phyloP scores from a whole-genome alignment of 2,797 vertebrate genomes.

The Glyptemys insculpta region DNA sequence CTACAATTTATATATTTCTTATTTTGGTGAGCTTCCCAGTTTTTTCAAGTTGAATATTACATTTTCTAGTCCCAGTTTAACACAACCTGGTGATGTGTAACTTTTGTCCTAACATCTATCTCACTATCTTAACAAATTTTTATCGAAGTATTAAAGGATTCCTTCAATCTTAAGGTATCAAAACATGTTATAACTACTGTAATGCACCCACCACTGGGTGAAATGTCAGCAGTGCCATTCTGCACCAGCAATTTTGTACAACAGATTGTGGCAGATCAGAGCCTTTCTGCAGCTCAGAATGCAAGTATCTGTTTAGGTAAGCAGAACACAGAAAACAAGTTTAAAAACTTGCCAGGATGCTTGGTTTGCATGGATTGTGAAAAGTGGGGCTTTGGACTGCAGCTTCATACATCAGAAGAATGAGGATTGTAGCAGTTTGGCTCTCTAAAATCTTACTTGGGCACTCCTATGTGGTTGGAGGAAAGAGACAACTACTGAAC shows the following conservation, averaged over 20 bases:
- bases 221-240: background rate
- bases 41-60: background rate
- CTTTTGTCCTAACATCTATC: background rate
- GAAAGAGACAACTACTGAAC: background rate
- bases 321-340: background rate
- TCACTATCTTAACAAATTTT: background rate
- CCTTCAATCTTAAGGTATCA: background rate
- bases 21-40: background rate
- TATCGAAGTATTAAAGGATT: background rate
- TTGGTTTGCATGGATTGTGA: background rate
- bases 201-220: background rate
- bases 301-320: background rate
- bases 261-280: background rate
- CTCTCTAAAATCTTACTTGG: background rate
- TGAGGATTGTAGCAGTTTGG: background rate
- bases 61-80: background rate
- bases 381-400: background rate
- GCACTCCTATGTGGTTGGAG: background rate
- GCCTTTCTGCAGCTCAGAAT: background rate
- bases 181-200: background rate
- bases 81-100: background rate
- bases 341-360: background rate
- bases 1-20: background rate
- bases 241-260: background rate
- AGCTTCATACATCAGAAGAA: background rate